Evolutionary conservation across 1,140 invertebrate genomes (phyloP).

Genomic region (Trichonephila clavipes): DNA sequence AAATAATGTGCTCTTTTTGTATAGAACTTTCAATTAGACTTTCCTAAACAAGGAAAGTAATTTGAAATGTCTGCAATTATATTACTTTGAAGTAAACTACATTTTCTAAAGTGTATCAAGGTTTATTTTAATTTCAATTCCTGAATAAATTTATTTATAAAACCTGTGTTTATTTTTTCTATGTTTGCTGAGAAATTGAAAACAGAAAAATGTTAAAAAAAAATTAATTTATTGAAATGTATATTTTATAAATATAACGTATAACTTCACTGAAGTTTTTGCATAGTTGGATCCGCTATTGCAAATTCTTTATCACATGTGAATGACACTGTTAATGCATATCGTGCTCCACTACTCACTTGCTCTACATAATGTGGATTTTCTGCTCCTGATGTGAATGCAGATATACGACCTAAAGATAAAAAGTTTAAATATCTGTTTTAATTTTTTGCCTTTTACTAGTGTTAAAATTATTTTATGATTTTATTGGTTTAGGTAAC

Average conservation of each 20-base stretch:
- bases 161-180: neutral
- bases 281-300: constrained; percentile 62
- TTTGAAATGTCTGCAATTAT: neutral
- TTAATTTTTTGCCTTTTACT: no score
- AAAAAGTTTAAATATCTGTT: constrained; percentile 66
- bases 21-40: neutral
- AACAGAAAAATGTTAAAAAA: neutral
- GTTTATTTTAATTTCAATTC: neutral
- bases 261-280: constrained; percentile 41
- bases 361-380: constrained; percentile 91
- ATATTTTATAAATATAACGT: neutral
- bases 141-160: neutral
- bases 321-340: constrained; percentile 91
- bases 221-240: constrained; percentile 53
- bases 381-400: constrained; percentile 93
- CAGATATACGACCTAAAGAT: constrained; percentile 86
- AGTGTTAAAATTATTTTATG: no score
- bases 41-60: neutral
- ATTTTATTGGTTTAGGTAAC: no score
- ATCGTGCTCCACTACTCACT: constrained; percentile 87
- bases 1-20: neutral
- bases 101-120: neutral
- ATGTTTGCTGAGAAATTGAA: neutral
- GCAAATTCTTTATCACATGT: constrained; percentile 86
- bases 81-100: no score